Conservation (phyloP, 1,140 invertebrate species). For the Scaptomyza hsui region DNA sequence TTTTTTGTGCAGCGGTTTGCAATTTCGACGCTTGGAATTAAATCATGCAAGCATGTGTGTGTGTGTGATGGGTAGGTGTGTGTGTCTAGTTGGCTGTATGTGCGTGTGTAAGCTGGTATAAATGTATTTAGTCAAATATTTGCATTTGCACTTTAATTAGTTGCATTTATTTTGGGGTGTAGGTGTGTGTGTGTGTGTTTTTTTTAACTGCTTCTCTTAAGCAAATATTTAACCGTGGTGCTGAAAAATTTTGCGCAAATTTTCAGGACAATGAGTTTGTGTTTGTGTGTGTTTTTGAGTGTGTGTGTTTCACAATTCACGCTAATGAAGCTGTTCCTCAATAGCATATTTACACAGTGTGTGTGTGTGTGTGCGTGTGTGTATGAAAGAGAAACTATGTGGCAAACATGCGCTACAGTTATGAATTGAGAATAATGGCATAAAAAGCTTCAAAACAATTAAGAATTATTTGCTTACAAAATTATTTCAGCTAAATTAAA, state of each 20-base stretch:
- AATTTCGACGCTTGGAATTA: constrained; percentile 23
- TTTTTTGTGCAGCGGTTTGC: not conserved
- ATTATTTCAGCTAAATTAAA: not conserved
- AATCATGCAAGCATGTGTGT: constrained; percentile 6
- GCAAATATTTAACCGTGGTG: constrained; percentile 33
- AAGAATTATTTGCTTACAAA: not conserved
- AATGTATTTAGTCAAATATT: constrained; percentile 65
- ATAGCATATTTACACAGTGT: constrained; percentile 28
- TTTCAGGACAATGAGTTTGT: not conserved
- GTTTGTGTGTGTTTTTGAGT: not conserved
- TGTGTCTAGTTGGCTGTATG: not conserved
- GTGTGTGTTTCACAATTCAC: constrained; percentile 36
- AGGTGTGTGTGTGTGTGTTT: not conserved
- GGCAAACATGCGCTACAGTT: constrained; percentile 8
- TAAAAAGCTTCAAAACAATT: not conserved
- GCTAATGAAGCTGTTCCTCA: constrained; percentile 62
- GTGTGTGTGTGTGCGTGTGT: constrained; percentile 13
- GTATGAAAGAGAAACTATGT: not conserved
- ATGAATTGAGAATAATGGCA: constrained; percentile 1
- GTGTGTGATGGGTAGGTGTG: not conserved
- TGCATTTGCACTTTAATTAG: constrained; percentile 70
- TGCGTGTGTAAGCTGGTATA: not conserved
- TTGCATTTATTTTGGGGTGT: constrained; percentile 50
- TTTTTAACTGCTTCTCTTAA: not conserved
- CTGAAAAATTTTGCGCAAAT: constrained; percentile 23